Conservation (phyloP, 37 sponge, comb jelly and placozoan genomes). For the Corticium candelabrum region DNA sequence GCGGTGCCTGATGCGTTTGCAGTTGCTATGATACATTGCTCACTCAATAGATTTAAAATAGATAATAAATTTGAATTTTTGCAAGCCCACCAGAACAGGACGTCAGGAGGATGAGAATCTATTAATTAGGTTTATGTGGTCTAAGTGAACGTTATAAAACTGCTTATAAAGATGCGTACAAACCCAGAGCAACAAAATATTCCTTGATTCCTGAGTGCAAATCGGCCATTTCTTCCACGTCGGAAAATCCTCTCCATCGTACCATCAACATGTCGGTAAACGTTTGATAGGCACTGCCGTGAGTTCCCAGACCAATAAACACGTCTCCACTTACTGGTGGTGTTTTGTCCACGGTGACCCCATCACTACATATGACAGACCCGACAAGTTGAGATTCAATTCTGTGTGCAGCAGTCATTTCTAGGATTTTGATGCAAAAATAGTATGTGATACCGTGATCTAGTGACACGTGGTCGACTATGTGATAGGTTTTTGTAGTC, state of each 20-base stretch:
- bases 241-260: slow-evolving; percentile 41
- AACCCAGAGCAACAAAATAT: slow-evolving; percentile 65
- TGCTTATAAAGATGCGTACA: too few relatives aligned
- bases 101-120: too few relatives aligned
- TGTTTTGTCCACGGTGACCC: background rate
- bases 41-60: too few relatives aligned
- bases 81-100: too few relatives aligned
- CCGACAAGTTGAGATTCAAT: background rate
- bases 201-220: slow-evolving; percentile 34
- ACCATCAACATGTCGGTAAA: slow-evolving; percentile 26
- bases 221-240: slow-evolving; percentile 22
- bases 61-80: too few relatives aligned
- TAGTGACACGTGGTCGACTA: background rate
- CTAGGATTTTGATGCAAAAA: background rate
- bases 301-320: background rate
- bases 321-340: background rate
- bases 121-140: too few relatives aligned
- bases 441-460: background rate
- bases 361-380: background rate
- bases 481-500: background rate
- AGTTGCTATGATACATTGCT: too few relatives aligned
- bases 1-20: too few relatives aligned
- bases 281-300: background rate
- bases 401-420: background rate
- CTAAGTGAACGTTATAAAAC: too few relatives aligned